These are phyloP conservation scores for Globicephala melas DNA, from an alignment of 2,113 vertebrate genomes.

Conservation along the genomic window DNA sequence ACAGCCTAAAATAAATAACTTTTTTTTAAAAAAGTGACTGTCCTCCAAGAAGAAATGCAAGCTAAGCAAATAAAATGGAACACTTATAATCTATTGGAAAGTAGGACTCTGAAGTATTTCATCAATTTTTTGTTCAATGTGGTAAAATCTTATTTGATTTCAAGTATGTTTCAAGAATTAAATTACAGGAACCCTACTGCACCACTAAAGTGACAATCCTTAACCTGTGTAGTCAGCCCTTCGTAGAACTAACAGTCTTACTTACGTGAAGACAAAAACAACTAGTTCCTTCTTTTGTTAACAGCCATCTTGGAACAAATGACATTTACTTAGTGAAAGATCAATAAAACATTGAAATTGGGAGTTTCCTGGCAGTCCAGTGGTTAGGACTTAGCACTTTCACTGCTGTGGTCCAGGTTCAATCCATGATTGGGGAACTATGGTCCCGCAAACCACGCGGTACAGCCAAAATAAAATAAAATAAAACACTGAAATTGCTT, in stretches of 20 bases:
- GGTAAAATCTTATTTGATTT: not conserved
- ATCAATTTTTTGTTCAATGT: not conserved
- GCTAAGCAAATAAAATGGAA: not conserved
- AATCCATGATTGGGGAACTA: not conserved
- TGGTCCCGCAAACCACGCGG: not conserved
- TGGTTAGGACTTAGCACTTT: not conserved
- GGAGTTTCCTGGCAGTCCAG: not conserved
- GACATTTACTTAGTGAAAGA: not conserved
- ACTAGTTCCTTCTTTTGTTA: not conserved
- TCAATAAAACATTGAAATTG: not conserved
- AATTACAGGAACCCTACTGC: not conserved
- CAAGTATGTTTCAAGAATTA: constrained; percentile 19
- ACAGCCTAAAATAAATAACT: no score
- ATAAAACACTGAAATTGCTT: not conserved
- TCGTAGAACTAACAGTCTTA: not conserved
- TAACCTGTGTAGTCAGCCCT: not conserved
- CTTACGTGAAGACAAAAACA: not conserved
- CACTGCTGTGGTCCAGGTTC: not conserved
- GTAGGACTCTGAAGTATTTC: not conserved
- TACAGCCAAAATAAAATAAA: not conserved
- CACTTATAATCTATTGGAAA: not conserved
- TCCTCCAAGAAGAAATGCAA: constrained; percentile 18
- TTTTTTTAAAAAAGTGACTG: not conserved
- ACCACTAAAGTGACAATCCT: not conserved
- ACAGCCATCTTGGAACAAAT: not conserved